Evolutionary conservation across 2,888 invertebrate genomes (phyloP), one percentile per base, ranked within the genome.

Genomic region (Drosophila subquinaria): DNA sequence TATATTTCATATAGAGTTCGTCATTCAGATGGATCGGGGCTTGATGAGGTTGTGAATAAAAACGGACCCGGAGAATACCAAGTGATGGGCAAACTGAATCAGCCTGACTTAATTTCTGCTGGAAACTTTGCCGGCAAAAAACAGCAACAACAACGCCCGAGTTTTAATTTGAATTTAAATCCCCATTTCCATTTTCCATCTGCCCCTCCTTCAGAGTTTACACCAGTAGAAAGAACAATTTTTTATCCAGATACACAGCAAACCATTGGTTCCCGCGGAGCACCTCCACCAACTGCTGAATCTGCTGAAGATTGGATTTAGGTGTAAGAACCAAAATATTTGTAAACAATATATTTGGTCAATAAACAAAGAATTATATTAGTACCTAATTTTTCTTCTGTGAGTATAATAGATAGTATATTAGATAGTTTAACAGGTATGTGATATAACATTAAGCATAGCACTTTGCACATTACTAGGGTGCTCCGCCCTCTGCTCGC

Each of bases 1-100:
- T 4, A n/a, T 5, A 1, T 27, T 43, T 1, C 3, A n/a, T n/a
- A 27, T 10, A 61, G 71, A 56, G 17, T 61, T 38, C 9, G 1
- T 1, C 43, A 61, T 38, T 5, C 36, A 23, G 61, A 69, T 55
- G 61, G 53, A 11, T 43, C 70, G 5, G 0, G 11, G 6, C 53
- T 69, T 20, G 17, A 53, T 11, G 17, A 50, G 10, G 5, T 15
- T n/a, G 61, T 69, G 5, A 9, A 69, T 9, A 68, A 43, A 20
- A 30, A 15, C 30, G 2, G 17, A 10, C 6, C 11, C 4, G 40
- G 33, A 43, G 36, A 50, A 50, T 47, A 13, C 11, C 33, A 33
- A 17, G 4, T 69, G 2, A 43, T 27, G 30, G 53, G 60, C 60
- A 47, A 4, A 13, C n/a, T 60, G 1, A 10, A 1, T 1, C 48